Evolutionary conservation across 2,888 invertebrate genomes (phyloP), one percentile per base, ranked within the genome.

Genomic region (Balanococcus diminutus): DNA sequence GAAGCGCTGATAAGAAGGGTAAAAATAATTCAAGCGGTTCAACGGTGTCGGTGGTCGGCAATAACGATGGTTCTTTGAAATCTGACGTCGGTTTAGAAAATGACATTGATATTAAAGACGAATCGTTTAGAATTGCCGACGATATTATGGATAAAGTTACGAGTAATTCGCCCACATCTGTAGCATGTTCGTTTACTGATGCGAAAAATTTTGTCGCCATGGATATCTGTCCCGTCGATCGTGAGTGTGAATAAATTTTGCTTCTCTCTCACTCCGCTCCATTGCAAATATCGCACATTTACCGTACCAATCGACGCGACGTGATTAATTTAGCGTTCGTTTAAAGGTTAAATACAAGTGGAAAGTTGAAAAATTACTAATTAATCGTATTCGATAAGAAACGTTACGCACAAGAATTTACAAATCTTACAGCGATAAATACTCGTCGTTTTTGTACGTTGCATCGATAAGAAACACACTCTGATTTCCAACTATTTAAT

Each of bases 1-100:
- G 85, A 84, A 88, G 88, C 79, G 87, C 87, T 72, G 87, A 88
- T 87, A 88, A 88, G 87, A 88, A 88, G 87, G 88, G 87, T 86
- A 88, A 87, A 81, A 87, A 87, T 86, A 87, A 86, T 86, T 87
- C 87, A 87, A 83, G 79, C 67, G 87, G 87, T 83, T 39, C 72
- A 42, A 75, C 85, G 42, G 32, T 56, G 32, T 46, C 85, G 42
- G 42, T 72, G 36, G 72, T 85, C 42, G 42, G 72, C 42, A 82
- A 83, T 75, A 87, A 81, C 46, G 86, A 87, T 86, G 84, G 85
- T 79, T 87, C 87, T 56, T 86, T 86, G 36, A 87, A 88, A 79
- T 87, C 87, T 28, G 88, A 88, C 82, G 86, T 87, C 32, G 46
- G 16, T 16, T 87, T 87, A 82, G 88, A 88, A 82, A 88, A 87